Conservation (phyloP, 2,888 invertebrate genomes). For the Parnassius glacialis region DNA sequence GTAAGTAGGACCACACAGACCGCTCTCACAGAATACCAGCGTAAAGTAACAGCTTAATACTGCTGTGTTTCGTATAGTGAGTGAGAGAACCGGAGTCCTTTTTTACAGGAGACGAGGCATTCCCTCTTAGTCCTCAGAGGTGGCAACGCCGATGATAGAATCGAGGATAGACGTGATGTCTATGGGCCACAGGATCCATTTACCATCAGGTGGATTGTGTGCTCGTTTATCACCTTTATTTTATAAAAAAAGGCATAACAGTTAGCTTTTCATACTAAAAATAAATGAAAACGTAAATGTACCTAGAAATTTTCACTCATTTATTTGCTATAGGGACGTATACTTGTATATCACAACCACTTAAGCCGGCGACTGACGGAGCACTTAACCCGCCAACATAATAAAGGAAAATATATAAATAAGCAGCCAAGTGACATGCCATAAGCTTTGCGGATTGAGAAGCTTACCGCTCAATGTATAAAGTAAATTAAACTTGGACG, state of each 20-base stretch:
- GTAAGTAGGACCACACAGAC: too few species aligned
- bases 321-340: not conserved
- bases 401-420: conserved; percentile 28
- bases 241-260: not conserved
- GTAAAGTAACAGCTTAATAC: too few species aligned
- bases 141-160: too few species aligned
- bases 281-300: not conserved
- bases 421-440: conserved; percentile 31
- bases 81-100: too few species aligned
- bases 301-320: conserved; percentile 1
- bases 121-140: too few species aligned
- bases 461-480: conserved; percentile 31
- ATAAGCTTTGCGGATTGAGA: conserved; percentile 32
- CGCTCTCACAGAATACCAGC: too few species aligned
- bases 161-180: too few species aligned
- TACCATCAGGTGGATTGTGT: too few species aligned
- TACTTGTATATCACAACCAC: conserved; percentile 12
- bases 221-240: too few species aligned
- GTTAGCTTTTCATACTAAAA: not conserved
- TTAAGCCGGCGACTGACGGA: conserved; percentile 21
- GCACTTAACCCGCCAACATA: conserved; percentile 24
- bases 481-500: conserved; percentile 35
- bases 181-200: too few species aligned
- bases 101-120: too few species aligned
- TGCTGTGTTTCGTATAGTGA: too few species aligned